phyloP scores from a whole-genome alignment of 2,797 vertebrate genomes.

The Aldrovandia affinis region DNA sequence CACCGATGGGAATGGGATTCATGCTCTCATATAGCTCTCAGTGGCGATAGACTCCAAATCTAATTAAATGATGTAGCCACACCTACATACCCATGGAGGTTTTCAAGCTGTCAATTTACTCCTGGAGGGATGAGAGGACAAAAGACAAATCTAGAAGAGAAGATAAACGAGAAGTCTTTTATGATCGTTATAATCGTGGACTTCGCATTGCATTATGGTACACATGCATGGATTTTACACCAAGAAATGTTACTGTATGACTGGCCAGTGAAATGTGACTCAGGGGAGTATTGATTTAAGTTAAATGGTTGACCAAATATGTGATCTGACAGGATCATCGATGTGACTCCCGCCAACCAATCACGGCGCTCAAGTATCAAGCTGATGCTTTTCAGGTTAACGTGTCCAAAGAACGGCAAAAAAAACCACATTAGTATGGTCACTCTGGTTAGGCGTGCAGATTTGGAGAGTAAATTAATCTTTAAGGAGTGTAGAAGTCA shows the following conservation, averaged over 20 bases:
- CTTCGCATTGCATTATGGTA: background rate
- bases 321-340: background rate
- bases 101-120: background rate
- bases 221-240: background rate
- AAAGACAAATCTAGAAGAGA: background rate
- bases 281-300: background rate
- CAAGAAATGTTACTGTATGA: background rate
- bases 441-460: background rate
- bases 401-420: background rate
- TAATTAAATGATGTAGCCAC: slow-evolving; percentile 24
- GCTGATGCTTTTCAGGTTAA: background rate
- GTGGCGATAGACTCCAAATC: slow-evolving; percentile 22
- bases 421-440: background rate
- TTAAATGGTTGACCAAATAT: background rate
- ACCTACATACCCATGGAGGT: background rate
- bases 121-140: background rate
- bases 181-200: background rate
- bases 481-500: background rate
- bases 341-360: background rate
- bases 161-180: too few species aligned
- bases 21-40: background rate
- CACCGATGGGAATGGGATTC: slow-evolving; percentile 16
- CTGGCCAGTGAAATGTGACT: background rate
- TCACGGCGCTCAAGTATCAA: background rate
- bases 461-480: background rate